Base-by-base conservation (phyloP, 2,797 vertebrate species). In the Notoglanidium macrostoma region DNA sequence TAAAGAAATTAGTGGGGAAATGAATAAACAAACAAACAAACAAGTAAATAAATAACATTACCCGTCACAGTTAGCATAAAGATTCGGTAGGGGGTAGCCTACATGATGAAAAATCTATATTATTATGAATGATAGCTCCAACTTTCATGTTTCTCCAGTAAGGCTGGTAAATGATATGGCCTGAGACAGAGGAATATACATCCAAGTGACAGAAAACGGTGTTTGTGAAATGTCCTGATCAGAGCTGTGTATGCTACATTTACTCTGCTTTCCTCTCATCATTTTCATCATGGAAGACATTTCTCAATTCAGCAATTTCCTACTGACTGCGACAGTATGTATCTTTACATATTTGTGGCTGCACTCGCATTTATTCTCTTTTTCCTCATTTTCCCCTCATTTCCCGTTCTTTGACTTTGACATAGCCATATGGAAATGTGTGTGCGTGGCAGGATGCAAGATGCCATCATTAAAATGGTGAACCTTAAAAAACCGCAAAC, bases 191-290 rank as follows among this genome's bases (percentile, higher is more conserved):
- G 88, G 90, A 93, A 92, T 90, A 93, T 89, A 91, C 94, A 94
- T 92, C 91, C 91, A 94, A 93, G 94, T 95, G 94, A 95, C 93
- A 94, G 92, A 89, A 94, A 94, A 91, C 87, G 91, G 85, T 35
- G 87, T 91, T 92, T 92, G 90, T 93, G 89, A 95, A 94, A 94
- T 94, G 94, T 93, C 92, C 93, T 78, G 91, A 93, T 94, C 92
- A 92, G 92, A 92, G 86, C 90, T 92, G 92, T 92, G 92, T 90
- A 92, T 92, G 92, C 91, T 94, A 91, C 91, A 91, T 94, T 94
- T 94, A 91, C 90, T 0, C 86, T 90, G 79, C 89, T 91, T 90
- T 83, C 57, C 63, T 77, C 81, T 86, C 84, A 89, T 89, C 65
- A 84, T 87, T 89, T 86, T 86, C 87, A 84, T 88, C 81, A 74